These are phyloP conservation scores for Chrysolina americana DNA, from an alignment of 2,888 invertebrate genomes.

Conservation along the genomic window DNA sequence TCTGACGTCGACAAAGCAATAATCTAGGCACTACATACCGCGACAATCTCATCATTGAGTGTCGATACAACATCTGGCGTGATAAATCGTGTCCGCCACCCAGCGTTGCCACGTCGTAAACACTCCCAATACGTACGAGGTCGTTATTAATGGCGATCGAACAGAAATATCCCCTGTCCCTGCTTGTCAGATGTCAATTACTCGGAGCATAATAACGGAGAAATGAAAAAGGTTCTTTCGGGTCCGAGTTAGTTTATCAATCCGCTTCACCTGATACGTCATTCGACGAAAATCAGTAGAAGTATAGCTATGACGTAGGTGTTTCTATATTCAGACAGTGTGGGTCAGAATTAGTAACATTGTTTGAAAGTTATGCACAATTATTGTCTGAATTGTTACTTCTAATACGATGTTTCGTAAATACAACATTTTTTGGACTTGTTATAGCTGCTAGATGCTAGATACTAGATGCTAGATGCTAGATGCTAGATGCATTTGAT, in stretches of 20 bases:
- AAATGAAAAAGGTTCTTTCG: neutral
- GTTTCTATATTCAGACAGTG: no score
- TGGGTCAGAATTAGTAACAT: no score
- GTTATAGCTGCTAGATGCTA: no score
- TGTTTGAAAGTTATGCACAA: no score
- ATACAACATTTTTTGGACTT: no score
- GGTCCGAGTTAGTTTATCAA: neutral
- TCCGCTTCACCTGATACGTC: neutral
- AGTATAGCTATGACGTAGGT: no score
- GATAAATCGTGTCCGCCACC: slow-evolving; percentile 44
- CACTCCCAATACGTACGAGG: slow-evolving; percentile 20
- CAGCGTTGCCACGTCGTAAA: slow-evolving; percentile 35
- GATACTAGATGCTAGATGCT: no score
- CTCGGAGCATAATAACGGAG: neutral
- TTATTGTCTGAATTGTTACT: no score
- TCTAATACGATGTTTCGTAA: no score
- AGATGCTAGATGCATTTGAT: no score
- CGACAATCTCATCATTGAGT: slow-evolving; percentile 51
- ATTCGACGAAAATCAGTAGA: no score
- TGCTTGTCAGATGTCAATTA: slow-evolving; percentile 38
- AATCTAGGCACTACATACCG: slow-evolving; percentile 39
- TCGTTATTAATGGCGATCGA: slow-evolving; percentile 30
- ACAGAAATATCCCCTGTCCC: slow-evolving; percentile 24
- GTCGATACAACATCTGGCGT: slow-evolving; percentile 50
- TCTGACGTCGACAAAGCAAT: slow-evolving; percentile 45